Evolutionary conservation across 1,140 invertebrate genomes (phyloP).

Genomic region (Pseudoatta argentina): DNA sequence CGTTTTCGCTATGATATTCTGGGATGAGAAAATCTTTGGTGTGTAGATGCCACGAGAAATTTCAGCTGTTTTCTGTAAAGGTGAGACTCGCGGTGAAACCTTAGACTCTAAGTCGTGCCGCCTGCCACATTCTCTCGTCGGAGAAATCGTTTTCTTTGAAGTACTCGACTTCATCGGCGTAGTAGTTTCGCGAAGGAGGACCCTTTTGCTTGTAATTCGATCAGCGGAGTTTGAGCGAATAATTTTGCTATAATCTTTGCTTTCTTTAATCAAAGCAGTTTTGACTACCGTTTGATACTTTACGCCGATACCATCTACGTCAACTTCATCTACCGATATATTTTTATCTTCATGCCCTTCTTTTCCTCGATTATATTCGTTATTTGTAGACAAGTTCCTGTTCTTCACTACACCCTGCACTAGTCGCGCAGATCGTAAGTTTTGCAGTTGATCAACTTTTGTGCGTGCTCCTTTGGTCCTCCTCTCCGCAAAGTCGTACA

Average conservation of each 20-base stretch:
- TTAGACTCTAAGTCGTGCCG: background rate
- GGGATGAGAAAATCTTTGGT: background rate
- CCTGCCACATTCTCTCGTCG: background rate
- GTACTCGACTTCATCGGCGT: background rate
- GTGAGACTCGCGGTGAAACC: background rate
- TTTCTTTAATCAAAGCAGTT: background rate
- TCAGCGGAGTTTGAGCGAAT: background rate
- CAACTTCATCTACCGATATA: background rate
- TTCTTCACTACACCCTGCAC: background rate
- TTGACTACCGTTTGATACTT: constrained; percentile 22
- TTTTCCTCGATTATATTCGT: background rate
- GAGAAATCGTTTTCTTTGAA: constrained; percentile 6
- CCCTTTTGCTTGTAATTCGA: background rate
- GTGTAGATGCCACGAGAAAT: background rate
- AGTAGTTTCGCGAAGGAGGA: background rate
- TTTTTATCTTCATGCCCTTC: background rate
- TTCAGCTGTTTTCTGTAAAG: constrained; percentile 3
- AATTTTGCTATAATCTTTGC: background rate
- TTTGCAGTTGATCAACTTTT: background rate
- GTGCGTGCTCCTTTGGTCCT: background rate
- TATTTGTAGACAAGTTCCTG: background rate
- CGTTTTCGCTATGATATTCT: background rate
- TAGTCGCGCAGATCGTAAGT: background rate
- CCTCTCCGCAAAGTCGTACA: background rate
- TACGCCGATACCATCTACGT: background rate